phyloP scores from a whole-genome alignment of 2,113 vertebrate genomes.

The Salvator merianae region DNA sequence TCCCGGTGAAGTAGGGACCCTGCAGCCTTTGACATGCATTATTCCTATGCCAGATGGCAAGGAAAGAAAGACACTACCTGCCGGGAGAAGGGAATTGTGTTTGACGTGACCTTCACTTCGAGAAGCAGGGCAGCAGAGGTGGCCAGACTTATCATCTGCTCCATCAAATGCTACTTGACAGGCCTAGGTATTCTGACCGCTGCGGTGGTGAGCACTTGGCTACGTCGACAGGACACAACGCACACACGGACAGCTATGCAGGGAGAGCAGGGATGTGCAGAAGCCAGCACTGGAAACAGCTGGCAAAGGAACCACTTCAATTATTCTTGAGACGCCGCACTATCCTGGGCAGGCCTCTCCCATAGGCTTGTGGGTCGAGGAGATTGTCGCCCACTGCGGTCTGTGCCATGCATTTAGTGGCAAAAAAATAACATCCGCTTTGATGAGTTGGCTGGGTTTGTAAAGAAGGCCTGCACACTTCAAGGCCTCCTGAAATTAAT shows the following conservation, averaged over 20 bases:
- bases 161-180: slow-evolving; percentile 59
- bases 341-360: not conserved
- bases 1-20: slow-evolving; percentile 31
- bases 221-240: slow-evolving; percentile 26
- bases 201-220: slow-evolving; percentile 35
- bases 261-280: not conserved
- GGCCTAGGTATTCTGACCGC: slow-evolving; percentile 40
- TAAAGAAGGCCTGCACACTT: not conserved
- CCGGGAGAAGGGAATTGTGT: slow-evolving; percentile 48
- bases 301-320: not conserved
- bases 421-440: not conserved
- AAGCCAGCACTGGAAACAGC: not conserved
- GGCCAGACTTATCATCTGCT: slow-evolving; percentile 43
- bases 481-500: not conserved
- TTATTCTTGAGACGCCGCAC: not conserved
- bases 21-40: slow-evolving; percentile 51
- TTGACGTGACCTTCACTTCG: slow-evolving; percentile 64
- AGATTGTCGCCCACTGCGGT: not conserved
- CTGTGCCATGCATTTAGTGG: not conserved
- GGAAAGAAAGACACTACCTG: slow-evolving; percentile 45
- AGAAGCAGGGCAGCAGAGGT: slow-evolving; percentile 54
- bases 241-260: not conserved
- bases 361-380: not conserved
- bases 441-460: not conserved
- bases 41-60: slow-evolving; percentile 40